A percentile compares a stretch with the other conserved stretches of the same genome.
Evolutionary conservation across 2,888 invertebrate genomes (phyloP).

Genomic region (Odontocerum albicorne): DNA sequence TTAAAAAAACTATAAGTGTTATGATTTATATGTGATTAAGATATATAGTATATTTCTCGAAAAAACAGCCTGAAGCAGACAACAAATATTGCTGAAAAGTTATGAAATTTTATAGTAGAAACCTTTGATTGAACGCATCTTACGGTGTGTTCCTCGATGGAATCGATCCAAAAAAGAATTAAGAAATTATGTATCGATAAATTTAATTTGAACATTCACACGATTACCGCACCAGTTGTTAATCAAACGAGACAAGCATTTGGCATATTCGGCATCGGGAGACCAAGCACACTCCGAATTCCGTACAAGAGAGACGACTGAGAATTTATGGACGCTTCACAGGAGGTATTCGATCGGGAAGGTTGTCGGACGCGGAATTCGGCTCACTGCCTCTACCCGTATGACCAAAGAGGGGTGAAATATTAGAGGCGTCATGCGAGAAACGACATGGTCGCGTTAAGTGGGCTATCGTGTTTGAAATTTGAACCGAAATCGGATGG

Average conservation of each 20-base stretch:
- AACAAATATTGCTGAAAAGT: too few relatives aligned
- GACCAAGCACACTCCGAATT: neutral
- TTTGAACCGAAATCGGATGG: conserved; percentile 48
- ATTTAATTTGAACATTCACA: neutral
- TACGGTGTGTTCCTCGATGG: too few relatives aligned
- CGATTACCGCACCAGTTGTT: neutral
- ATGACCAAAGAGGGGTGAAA: conserved; percentile 5
- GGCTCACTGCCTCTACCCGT: neutral
- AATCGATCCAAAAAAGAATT: too few relatives aligned
- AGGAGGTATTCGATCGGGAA: neutral
- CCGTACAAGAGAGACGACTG: too few relatives aligned
- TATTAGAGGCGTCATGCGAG: conserved; percentile 16
- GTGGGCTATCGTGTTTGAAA: conserved; percentile 58
- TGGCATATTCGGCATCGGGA: neutral
- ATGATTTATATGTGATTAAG: too few relatives aligned
- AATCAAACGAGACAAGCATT: neutral
- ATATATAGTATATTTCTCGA: too few relatives aligned
- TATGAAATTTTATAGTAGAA: too few relatives aligned
- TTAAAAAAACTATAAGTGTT: too few relatives aligned
- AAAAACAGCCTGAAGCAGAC: too few relatives aligned
- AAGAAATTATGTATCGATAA: neutral
- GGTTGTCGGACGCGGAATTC: neutral
- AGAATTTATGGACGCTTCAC: neutral
- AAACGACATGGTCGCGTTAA: conserved; percentile 51
- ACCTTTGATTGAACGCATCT: too few relatives aligned